A percentile compares a stretch with the other conserved stretches of the same genome.
Evolutionary conservation across 2,113 vertebrate genomes (phyloP).

Genomic region (Nansenia antarctica): DNA sequence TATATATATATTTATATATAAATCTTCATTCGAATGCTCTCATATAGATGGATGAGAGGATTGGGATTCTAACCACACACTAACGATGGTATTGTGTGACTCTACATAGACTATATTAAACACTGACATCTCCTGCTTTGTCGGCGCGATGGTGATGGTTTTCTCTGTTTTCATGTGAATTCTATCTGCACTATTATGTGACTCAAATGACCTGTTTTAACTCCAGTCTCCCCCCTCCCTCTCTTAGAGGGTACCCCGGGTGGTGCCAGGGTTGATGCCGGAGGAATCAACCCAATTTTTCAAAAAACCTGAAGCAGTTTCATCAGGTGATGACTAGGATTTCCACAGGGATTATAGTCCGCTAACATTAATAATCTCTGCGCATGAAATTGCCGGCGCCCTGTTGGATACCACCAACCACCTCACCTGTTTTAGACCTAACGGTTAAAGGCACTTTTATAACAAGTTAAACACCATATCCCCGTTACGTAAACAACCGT

Average conservation of each 20-base stretch:
- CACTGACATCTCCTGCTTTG: no score
- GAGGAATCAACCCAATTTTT: not conserved
- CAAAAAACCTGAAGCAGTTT: not conserved
- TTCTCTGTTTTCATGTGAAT: constrained; percentile 5
- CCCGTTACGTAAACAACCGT: not conserved
- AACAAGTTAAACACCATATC: not conserved
- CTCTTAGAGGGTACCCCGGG: constrained; percentile 1
- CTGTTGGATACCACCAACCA: not conserved
- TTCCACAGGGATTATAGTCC: constrained; percentile 4
- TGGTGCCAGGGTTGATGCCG: constrained; percentile 5
- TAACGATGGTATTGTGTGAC: constrained; percentile 24
- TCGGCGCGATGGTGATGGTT: constrained; percentile 5
- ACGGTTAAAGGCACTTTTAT: not conserved
- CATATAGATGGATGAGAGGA: not conserved
- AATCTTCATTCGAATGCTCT: constrained; percentile 20
- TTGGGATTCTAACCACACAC: constrained; percentile 20
- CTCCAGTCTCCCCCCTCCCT: not conserved
- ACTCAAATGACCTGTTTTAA: constrained; percentile 2
- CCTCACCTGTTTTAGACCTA: not conserved
- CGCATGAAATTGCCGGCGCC: not conserved
- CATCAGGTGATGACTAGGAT: constrained; percentile 7
- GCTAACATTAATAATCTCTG: not conserved
- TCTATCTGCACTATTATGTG: not conserved
- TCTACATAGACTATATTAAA: no score
- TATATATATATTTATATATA: no score